These are phyloP conservation scores for Nymphicus hollandicus DNA, from an alignment of 2,113 vertebrate species.

Conservation along the genomic window DNA sequence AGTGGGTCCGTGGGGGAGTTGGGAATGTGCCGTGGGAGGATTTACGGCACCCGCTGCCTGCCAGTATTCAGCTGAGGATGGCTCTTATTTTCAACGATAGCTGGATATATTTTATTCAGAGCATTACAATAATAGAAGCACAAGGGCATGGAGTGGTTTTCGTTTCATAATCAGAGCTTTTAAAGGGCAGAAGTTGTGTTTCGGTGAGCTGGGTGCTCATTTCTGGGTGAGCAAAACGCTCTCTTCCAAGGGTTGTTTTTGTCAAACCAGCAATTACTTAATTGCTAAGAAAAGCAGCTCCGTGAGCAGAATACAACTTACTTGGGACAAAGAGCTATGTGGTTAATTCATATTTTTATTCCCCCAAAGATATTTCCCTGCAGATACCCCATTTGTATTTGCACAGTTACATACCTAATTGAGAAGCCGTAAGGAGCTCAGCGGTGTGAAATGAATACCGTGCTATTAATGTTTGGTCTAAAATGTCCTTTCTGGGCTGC, in stretches of 20 bases:
- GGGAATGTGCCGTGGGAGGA: neutral
- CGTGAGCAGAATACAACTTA: neutral
- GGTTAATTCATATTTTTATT: neutral
- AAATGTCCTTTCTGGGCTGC: neutral
- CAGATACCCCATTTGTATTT: neutral
- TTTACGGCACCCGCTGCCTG: neutral
- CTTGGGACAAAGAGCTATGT: accelerated
- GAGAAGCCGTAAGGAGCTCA: neutral
- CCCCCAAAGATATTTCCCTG: neutral
- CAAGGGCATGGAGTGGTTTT: accelerated
- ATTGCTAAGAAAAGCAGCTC: neutral
- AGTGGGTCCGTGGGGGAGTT: neutral
- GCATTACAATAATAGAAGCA: neutral
- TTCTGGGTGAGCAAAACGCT: neutral
- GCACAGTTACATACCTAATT: neutral
- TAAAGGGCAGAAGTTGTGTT: neutral
- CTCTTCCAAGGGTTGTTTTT: neutral
- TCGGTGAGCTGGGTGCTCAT: accelerated
- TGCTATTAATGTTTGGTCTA: neutral
- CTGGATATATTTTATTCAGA: neutral
- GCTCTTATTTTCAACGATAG: neutral
- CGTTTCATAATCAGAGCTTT: accelerated
- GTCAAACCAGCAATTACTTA: neutral
- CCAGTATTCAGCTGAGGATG: neutral
- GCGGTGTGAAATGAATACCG: neutral